Evolutionary conservation across 2,888 invertebrate genomes (phyloP), one percentile per base, ranked within the genome.

Genomic region (Epsilonema sp.): DNA sequence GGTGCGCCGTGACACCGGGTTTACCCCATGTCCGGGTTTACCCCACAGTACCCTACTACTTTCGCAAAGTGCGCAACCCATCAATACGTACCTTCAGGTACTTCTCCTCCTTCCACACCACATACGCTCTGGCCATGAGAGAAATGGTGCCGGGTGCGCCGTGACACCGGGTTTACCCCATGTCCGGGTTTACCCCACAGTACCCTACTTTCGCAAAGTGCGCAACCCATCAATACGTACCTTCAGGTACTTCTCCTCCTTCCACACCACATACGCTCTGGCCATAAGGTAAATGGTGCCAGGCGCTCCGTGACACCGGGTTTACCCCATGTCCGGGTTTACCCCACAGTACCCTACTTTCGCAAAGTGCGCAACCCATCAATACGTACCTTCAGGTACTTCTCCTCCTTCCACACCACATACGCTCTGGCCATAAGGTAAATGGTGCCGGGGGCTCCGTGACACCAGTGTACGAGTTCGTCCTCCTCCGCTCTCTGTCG

Each of bases 131-230:
- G 1, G 82, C 82, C 71, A 86, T 74, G 31, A 83, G 64, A 61
- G 83, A 85, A 5, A 84, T 70, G 47, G 49, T 57, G 67, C 73
- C 85, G n/a, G 8, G 82, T 78, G 11, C 82, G 82, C 0, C 86
- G 63, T 86, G 85, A 64, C 86, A 86, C 86, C 85, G 85, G 61
- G n/a, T n/a, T n/a, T n/a, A n/a, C n/a, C n/a, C n/a, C n/a, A n/a
- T n/a, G n/a, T n/a, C n/a, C n/a, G n/a, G n/a, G n/a, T n/a, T n/a
- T n/a, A n/a, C n/a, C n/a, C n/a, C n/a, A n/a, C n/a, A n/a, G n/a
- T n/a, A n/a, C n/a, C n/a, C n/a, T n/a, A n/a, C n/a, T n/a, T n/a
- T n/a, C n/a, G n/a, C n/a, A n/a, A n/a, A n/a, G n/a, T n/a, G n/a
- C n/a, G n/a, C n/a, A n/a, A n/a, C n/a, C n/a, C n/a, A n/a, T n/a